Evolutionary conservation across 1,140 invertebrate species (phyloP).

Genomic region (Aphelenchoides fujianensis): DNA sequence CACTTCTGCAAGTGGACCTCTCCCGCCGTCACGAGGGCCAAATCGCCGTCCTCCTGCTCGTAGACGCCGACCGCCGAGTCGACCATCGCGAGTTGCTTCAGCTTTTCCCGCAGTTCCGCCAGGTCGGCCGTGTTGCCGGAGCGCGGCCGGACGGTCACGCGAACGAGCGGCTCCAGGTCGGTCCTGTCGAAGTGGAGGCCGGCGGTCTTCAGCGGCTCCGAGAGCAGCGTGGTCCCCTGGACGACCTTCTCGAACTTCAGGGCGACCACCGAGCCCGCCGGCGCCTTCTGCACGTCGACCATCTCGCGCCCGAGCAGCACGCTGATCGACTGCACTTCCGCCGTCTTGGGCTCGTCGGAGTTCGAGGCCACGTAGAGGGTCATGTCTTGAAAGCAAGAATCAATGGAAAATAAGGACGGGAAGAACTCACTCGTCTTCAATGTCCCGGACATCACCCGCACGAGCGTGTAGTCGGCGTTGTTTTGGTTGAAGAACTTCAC

Average conservation of each 20-base stretch:
- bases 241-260: conserved; percentile 73
- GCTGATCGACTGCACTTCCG: conserved; percentile 74
- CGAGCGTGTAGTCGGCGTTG: conserved; percentile 43
- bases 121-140: conserved; percentile 62
- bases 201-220: background rate
- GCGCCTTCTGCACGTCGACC: conserved; percentile 74
- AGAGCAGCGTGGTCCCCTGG: conserved; percentile 33
- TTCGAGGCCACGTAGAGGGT: background rate
- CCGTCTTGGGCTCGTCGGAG: conserved; percentile 14
- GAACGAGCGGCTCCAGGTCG: conserved; percentile 78
- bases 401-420: conserved; percentile 3
- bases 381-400: background rate
- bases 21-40: conserved; percentile 90
- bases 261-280: conserved; percentile 83
- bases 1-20: conserved; percentile 96
- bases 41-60: conserved; percentile 79
- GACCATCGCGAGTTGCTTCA: conserved; percentile 81
- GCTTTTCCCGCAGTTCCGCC: conserved; percentile 74
- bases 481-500: conserved; percentile 47
- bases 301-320: conserved; percentile 90
- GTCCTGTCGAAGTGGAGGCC: conserved; percentile 22
- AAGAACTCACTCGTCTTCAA: conserved; percentile 33
- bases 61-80: conserved; percentile 68
- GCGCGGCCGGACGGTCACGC: conserved; percentile 71
- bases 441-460: conserved; percentile 52